Percentiles rank a stretch among this genome's conserved stretches.
Conservation (phyloP, 1,140 invertebrate species). For the Yoshiicerus persimilis region DNA sequence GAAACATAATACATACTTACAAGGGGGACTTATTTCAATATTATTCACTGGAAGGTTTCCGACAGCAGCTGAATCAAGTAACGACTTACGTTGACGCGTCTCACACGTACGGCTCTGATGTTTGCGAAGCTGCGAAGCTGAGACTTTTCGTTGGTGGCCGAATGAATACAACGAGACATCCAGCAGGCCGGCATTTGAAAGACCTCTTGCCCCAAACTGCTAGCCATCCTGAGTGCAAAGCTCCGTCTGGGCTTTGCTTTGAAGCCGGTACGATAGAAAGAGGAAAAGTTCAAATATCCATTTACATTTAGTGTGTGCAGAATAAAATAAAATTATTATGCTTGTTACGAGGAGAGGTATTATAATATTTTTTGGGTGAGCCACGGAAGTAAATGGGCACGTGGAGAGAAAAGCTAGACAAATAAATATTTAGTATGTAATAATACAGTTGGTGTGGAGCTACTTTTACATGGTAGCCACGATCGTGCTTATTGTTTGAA, state of each 20-base stretch:
- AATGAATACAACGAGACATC: slow-evolving; percentile 55
- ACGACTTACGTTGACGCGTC: slow-evolving; percentile 67
- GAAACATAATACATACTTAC: neutral
- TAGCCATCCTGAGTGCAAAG: slow-evolving; percentile 74
- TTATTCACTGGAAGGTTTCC: slow-evolving; percentile 50
- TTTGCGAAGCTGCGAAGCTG: slow-evolving; percentile 59
- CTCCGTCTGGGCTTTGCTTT: slow-evolving; percentile 78
- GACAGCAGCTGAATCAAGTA: slow-evolving; percentile 67
- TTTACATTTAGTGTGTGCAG: neutral
- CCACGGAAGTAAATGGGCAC: too few relatives aligned
- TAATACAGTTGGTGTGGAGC: too few relatives aligned
- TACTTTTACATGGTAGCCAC: neutral
- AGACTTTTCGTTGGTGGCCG: slow-evolving; percentile 53
- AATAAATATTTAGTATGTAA: neutral
- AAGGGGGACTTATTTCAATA: neutral
- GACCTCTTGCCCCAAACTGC: slow-evolving; percentile 55
- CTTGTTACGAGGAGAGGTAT: too few relatives aligned
- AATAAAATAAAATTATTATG: too few relatives aligned
- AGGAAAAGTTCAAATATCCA: slow-evolving; percentile 48
- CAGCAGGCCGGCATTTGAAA: slow-evolving; percentile 50
- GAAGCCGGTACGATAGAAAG: slow-evolving; percentile 77
- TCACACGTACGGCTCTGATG: slow-evolving; percentile 65
- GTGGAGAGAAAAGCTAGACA: neutral
- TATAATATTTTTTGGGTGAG: too few relatives aligned
- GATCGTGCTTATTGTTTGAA: neutral